Base-by-base conservation (phyloP, 2,888 invertebrate genomes). In the Eristalinus sepulchralis region DNA sequence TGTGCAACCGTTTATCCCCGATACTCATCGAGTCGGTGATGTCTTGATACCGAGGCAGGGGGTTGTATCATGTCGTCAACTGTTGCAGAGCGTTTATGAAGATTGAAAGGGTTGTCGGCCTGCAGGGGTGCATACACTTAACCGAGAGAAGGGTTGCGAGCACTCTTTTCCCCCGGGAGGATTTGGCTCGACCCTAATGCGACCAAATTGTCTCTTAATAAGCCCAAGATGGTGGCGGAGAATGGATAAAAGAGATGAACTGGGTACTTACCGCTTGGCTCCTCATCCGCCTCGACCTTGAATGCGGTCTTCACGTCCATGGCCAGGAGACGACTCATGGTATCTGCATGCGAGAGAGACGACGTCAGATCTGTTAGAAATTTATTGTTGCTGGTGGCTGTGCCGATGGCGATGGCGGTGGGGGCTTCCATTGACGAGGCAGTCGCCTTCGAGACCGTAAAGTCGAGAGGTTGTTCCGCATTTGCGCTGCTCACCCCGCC, bases 401-500 rank as follows among this genome's bases (percentile, higher is more conserved):
- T 47, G n/a, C 11, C 13, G n/a, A 1, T 10, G 10, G 34, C 11
- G 34, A 10, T 36, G 31, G 66, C 57, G 66, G 70, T 78, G 6
- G 27, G 64, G n/a, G 71, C 66, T 78, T 62, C 73, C 72, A 77
- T 72, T 70, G 82, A 47, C 55, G 73, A 72, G 70, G 66, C 86
- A 63, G 73, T 63, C 39, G 66, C 17, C 72, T 83, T 81, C 36
- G 76, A 85, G 82, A 72, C 80, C 70, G 82, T 83, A 84, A 88
- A 89, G 88, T 89, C 89, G 89, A 90, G 83, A 80, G 87, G 87
- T 83, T 87, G 87, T 83, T 87, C 86, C 66, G 59, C 59, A 82
- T 89, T 89, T 89, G 89, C 89, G 88, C 89, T 90, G 91, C 90
- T 90, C 27, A 27, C 27, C 90, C 72, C 22, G 67, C 60, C 60